phyloP scores from a whole-genome alignment of 2,888 invertebrate species.

The Mycogona germanica region DNA sequence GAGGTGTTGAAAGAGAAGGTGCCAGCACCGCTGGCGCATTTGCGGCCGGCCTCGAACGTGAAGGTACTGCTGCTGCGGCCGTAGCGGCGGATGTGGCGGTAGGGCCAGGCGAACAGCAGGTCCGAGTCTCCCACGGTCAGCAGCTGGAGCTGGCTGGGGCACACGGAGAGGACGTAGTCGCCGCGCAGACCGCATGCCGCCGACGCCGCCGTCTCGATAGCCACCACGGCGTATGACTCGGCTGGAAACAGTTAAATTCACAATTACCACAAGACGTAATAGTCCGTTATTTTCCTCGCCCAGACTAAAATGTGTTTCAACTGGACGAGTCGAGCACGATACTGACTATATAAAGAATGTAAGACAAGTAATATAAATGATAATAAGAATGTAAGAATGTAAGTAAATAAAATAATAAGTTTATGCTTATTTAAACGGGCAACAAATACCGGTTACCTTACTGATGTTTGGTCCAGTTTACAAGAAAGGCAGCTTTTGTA shows the following conservation, averaged over 20 bases:
- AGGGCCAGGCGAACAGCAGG: constrained; percentile 28
- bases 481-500: too few relatives aligned
- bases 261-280: too few relatives aligned
- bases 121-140: constrained; percentile 15
- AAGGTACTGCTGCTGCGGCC: constrained; percentile 27
- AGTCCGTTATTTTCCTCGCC: too few relatives aligned
- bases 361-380: too few relatives aligned
- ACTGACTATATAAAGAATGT: too few relatives aligned
- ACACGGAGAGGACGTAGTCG: constrained; percentile 22
- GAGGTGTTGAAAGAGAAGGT: constrained; percentile 22
- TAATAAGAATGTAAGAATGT: too few relatives aligned
- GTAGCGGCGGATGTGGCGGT: constrained; percentile 28
- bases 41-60: constrained; percentile 31
- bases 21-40: constrained; percentile 30
- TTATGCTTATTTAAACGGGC: too few relatives aligned
- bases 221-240: constrained; percentile 23
- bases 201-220: constrained; percentile 24
- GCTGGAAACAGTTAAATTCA: constrained; percentile 18
- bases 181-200: constrained; percentile 23
- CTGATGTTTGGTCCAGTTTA: too few relatives aligned
- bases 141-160: constrained; percentile 19
- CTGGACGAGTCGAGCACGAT: too few relatives aligned
- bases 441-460: too few relatives aligned
- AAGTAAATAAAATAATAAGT: too few relatives aligned
- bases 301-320: too few relatives aligned